Conservation (phyloP, 2,888 invertebrate species). For the Limnephilus auricula region DNA sequence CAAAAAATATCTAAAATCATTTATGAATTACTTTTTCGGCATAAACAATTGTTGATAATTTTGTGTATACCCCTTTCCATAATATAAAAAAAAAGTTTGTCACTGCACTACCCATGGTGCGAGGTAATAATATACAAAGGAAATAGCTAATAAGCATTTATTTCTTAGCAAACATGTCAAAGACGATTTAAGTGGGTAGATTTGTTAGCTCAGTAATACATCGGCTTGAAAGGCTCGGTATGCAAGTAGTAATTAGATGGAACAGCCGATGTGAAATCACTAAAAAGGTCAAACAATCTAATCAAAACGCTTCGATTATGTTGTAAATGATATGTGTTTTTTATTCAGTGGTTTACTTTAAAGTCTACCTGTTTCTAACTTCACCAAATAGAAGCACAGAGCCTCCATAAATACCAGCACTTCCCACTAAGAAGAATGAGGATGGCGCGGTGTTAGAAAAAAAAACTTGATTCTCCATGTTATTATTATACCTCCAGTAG, state of each 20-base stretch:
- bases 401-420: conserved; percentile 50
- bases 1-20: too few species aligned
- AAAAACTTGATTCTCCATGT: conserved; percentile 65
- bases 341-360: conserved; percentile 27
- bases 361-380: not conserved
- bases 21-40: too few species aligned
- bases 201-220: conserved; percentile 63
- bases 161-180: conserved; percentile 49
- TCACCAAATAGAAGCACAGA: not conserved
- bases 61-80: not conserved
- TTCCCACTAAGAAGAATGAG: conserved; percentile 64
- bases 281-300: not conserved
- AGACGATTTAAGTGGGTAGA: conserved; percentile 64
- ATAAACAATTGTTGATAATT: not conserved
- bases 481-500: conserved; percentile 47
- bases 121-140: conserved; percentile 37
- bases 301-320: not conserved
- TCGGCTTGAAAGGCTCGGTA: conserved; percentile 48
- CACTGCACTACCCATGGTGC: not conserved
- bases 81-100: not conserved
- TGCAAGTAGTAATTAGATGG: conserved; percentile 6
- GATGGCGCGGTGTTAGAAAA: conserved; percentile 60
- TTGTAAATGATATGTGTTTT: not conserved
- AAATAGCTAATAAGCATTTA: conserved; percentile 58
- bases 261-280: conserved; percentile 9